These are phyloP conservation scores for Teleopsis dalmanni DNA, from an alignment of 1,140 invertebrate species.

Conservation along the genomic window DNA sequence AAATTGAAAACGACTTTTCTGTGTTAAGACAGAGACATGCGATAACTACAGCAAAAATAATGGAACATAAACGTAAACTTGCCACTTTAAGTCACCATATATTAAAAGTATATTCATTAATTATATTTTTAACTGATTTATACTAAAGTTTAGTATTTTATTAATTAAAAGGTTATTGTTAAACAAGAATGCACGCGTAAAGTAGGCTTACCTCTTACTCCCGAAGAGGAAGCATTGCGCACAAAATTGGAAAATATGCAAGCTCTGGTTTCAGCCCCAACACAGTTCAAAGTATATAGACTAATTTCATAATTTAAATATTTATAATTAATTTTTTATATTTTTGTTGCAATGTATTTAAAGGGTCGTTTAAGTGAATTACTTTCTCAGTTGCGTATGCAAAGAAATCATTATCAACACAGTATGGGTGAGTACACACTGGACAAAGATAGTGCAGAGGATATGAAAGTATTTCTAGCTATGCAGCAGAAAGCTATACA, in stretches of 20 bases:
- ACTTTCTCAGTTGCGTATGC: conserved; percentile 77
- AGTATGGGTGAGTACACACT: conserved; percentile 49
- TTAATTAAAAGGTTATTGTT: conserved; percentile 61
- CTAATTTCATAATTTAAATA: conserved; percentile 1
- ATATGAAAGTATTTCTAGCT: conserved; percentile 64
- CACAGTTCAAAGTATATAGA: conserved; percentile 70
- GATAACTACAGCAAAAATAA: conserved; percentile 61
- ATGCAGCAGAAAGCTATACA: conserved; percentile 80
- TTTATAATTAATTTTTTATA: conserved; percentile 1
- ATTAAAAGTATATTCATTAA: conserved; percentile 52
- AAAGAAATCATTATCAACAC: conserved; percentile 51
- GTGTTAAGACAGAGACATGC: conserved; percentile 66
- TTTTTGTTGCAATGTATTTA: conserved; percentile 12
- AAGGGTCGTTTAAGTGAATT: conserved; percentile 83
- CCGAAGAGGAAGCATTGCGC: conserved; percentile 80
- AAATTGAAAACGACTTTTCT: conserved; percentile 67
- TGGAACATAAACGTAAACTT: conserved; percentile 67
- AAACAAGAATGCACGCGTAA: conserved; percentile 81
- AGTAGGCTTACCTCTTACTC: conserved; percentile 73
- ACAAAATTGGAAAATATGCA: conserved; percentile 79
- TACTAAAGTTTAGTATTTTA: conserved; percentile 3
- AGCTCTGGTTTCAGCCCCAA: conserved; percentile 78
- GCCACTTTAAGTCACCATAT: conserved; percentile 69
- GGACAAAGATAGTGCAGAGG: conserved; percentile 55
- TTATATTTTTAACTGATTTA: background rate